Evolutionary conservation across 2,888 invertebrate species (phyloP), one percentile per base, ranked within the genome.

Genomic region (Xanthia icteritia): DNA sequence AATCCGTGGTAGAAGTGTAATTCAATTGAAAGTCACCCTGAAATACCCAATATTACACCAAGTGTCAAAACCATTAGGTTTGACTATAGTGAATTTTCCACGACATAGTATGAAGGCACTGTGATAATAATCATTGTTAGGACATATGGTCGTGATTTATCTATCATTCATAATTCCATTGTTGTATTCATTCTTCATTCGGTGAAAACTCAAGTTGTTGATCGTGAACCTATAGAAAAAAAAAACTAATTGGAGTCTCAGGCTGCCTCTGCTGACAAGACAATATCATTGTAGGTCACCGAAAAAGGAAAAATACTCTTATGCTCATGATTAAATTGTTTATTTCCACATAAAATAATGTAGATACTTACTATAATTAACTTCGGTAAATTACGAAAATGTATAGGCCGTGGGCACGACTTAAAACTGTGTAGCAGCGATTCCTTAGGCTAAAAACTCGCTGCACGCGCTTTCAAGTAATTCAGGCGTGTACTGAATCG

Each of bases 81-180:
- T 31, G n/a, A 56, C 79, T 82, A 77, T 81, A 89, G 89, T 92
- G 89, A 90, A 91, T 90, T 92, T 90, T 89, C 90, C 80, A 88
- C 85, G 77, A 85, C 88, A 88, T 90, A 85, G 92, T 89, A 84
- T 88, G 90, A 92, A 86, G 93, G 93, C 91, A 90, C 95, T 96
- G 96, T 96, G 96, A 95, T 96, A 95, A 93, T 94, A 92, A 92
- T 89, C 88, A 86, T 83, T 88, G 91, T 90, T 92, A 93, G 89
- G 90, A 79, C 77, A 77, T 83, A 85, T 68, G 83, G 77, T 83
- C 86, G 84, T 90, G 82, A 88, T 87, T 84, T 86, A 88, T 85
- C 86, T 86, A 86, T 88, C 76, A 86, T 79, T 90, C 88, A 90
- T 91, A 77, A 88, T 86, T 83, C 71, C 85, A 87, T 90, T 82